These are phyloP conservation scores for Cyprinodon diabolis DNA, from an alignment of 2,797 vertebrate genomes.

Conservation along the genomic window DNA sequence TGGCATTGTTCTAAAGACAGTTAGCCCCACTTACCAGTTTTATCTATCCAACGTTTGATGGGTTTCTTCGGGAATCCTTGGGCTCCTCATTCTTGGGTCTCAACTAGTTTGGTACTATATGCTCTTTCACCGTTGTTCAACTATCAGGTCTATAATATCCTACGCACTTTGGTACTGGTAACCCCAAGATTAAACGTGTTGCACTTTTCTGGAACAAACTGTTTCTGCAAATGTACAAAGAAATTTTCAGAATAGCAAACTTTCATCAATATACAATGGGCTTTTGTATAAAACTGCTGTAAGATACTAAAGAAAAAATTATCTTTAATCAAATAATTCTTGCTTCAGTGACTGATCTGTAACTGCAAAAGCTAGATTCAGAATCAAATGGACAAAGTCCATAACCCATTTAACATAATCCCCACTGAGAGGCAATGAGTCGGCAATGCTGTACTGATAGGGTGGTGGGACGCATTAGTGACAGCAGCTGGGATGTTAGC, in stretches of 20 bases:
- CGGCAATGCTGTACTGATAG: constrained; percentile 16
- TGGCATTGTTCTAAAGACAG: too few relatives aligned
- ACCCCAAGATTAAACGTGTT: neutral
- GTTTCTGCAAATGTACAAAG: neutral
- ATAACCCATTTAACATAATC: constrained; percentile 48
- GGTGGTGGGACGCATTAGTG: constrained; percentile 17
- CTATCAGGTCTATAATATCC: neutral
- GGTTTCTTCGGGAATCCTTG: too few relatives aligned
- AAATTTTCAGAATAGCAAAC: neutral
- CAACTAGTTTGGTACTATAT: neutral
- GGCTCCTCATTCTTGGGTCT: too few relatives aligned
- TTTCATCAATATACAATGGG: constrained; percentile 1
- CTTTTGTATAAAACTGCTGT: neutral
- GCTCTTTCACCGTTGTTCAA: neutral
- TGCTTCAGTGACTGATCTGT: constrained; percentile 6
- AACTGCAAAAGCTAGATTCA: constrained; percentile 38
- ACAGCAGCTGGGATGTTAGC: neutral
- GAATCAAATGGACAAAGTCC: constrained; percentile 44
- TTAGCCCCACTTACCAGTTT: too few relatives aligned
- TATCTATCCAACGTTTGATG: too few relatives aligned
- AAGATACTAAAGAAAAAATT: constrained; percentile 23
- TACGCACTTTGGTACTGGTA: neutral
- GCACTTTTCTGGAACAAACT: neutral
- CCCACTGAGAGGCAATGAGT: constrained; percentile 52
- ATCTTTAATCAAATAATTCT: constrained; percentile 1